These are phyloP conservation scores for Taphrorychus bicolor DNA, from an alignment of 2,888 invertebrate genomes.

Conservation along the genomic window DNA sequence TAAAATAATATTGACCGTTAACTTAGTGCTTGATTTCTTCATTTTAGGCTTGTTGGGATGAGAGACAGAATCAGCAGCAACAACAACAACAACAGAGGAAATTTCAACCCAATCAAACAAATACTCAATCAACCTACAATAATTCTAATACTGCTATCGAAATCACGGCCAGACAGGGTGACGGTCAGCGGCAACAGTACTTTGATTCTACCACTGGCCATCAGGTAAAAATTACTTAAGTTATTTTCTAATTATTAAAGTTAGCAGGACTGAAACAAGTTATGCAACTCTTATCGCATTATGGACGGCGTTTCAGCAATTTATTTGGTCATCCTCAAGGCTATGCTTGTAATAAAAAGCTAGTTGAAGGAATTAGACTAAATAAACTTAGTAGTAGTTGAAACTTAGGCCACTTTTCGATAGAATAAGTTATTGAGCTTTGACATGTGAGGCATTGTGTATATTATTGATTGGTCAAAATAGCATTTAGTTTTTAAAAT, in stretches of 20 bases:
- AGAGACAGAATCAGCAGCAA: slow-evolving; percentile 59
- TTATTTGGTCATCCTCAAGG: too few relatives aligned
- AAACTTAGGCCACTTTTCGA: too few relatives aligned
- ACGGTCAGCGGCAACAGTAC: slow-evolving; percentile 70
- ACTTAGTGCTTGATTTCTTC: not conserved
- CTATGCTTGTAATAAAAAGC: too few relatives aligned
- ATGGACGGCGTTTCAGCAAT: too few relatives aligned
- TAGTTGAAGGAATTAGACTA: too few relatives aligned
- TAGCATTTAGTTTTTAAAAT: too few relatives aligned
- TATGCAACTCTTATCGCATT: too few relatives aligned
- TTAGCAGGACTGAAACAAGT: too few relatives aligned
- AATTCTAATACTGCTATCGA: slow-evolving; percentile 59
- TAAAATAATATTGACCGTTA: not conserved
- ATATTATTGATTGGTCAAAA: too few relatives aligned
- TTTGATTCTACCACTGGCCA: slow-evolving; percentile 68
- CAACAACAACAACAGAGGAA: slow-evolving; percentile 62
- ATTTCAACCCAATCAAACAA: slow-evolving; percentile 59
- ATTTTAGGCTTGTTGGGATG: slow-evolving; percentile 66
- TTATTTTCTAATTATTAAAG: not conserved
- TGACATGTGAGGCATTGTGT: too few relatives aligned
- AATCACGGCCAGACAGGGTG: slow-evolving; percentile 56
- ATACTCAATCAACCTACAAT: slow-evolving; percentile 59
- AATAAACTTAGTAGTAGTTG: too few relatives aligned
- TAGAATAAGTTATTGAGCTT: too few relatives aligned
- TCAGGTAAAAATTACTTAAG: slow-evolving; percentile 50